Conservation (phyloP, 2,797 vertebrate species). For the Stomatorhinus walkeri region DNA sequence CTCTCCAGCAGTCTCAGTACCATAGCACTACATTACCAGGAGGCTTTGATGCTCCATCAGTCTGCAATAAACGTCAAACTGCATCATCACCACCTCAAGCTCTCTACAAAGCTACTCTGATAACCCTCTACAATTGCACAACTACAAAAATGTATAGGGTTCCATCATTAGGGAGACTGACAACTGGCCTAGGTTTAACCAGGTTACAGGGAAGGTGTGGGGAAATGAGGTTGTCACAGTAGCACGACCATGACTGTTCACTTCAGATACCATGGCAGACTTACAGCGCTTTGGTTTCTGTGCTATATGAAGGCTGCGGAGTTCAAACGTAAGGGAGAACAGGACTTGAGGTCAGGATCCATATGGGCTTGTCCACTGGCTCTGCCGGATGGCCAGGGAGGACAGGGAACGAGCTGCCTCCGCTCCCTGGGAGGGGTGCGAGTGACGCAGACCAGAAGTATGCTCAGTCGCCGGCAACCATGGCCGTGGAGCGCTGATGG, state of each 20-base stretch:
- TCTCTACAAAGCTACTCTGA: neutral
- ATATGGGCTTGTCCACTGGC: constrained; percentile 1
- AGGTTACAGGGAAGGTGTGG: neutral
- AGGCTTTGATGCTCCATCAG: neutral
- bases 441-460: neutral
- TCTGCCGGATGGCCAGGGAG: neutral
- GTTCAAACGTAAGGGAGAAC: neutral
- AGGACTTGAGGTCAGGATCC: neutral
- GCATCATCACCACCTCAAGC: neutral
- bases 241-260: neutral
- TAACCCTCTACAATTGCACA: neutral
- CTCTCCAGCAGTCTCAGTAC: neutral
- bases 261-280: neutral
- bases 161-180: neutral
- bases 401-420: neutral
- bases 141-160: neutral
- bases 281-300: neutral
- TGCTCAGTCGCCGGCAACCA: neutral
- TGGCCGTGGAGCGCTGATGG: neutral
- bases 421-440: neutral
- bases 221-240: neutral
- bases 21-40: neutral
- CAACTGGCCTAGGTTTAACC: neutral
- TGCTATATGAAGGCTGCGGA: neutral
- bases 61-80: neutral